Base-by-base conservation (phyloP, 1,140 invertebrate species). In the Caenorhabditis remanei region DNA sequence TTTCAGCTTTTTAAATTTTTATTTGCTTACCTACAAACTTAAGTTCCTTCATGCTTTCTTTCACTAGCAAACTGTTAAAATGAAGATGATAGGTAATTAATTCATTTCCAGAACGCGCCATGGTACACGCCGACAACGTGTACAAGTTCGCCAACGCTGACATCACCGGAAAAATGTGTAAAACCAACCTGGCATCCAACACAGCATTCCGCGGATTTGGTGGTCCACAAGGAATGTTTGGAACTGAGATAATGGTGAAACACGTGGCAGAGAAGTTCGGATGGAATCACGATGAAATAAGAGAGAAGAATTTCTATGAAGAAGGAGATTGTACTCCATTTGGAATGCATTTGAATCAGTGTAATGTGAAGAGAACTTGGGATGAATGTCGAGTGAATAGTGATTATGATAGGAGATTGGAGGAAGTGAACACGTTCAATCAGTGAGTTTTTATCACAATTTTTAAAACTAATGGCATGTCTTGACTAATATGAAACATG, bases 261-360 rank as follows among this genome's bases (percentile, higher is more conserved):
- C 87, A 96, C 89, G 94, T 97, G 24, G 96, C 96, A 6, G 94
- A 95, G 65, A 94, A 94, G 90, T 93, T 96, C 19, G 94, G 94
- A 1, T 94, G 95, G 79, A 94, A 95, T 91, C 90, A 94, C 13
- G 92, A 94, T 11, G 91, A 94, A 94, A 88, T 96, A 43, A 93
- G 95, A 84, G 93, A 94, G 89, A 91, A 95, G 53, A 98, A 98
- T 93, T 94, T 98, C 85, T 97, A 96, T 91, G 94, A 95, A 91
- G 95, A 96, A 92, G 96, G 95, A 40, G 95, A 96, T 84, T 88
- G 91, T 13, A 97, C 96, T 0, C 96, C 96, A 91, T 97, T 95
- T 90, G 95, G 95, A 89, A 96, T 97, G 93, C 90, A 92, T 84
- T 92, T 98, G 63, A 93, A 94, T 2, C 93, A 96, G 88, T 97